phyloP scores from a whole-genome alignment of 2,888 invertebrate species.

The Heliconius aoede region DNA sequence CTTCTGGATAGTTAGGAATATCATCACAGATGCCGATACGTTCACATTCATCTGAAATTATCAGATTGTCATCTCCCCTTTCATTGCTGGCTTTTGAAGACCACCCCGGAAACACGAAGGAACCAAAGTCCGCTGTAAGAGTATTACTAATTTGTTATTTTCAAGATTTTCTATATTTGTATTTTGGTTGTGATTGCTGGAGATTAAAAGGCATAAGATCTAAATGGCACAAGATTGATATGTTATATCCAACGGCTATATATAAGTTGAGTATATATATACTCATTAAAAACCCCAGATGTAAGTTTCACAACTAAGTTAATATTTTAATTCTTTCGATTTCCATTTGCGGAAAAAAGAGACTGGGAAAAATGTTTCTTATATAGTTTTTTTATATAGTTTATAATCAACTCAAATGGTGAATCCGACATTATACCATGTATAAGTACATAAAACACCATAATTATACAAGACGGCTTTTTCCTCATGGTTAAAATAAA shows the following conservation, averaged over 20 bases:
- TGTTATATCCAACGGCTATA: no score
- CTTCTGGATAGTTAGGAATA: constrained; percentile 63
- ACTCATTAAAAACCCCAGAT: no score
- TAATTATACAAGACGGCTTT: not conserved
- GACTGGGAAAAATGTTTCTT: not conserved
- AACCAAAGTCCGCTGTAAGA: constrained; percentile 49
- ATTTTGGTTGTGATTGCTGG: no score
- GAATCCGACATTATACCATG: not conserved
- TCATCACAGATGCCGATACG: constrained; percentile 61
- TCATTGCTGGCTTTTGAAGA: constrained; percentile 47
- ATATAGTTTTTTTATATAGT: not conserved
- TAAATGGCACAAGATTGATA: no score
- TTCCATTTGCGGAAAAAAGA: not conserved
- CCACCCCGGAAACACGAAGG: constrained; percentile 65
- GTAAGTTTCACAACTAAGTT: no score
- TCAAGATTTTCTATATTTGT: not conserved
- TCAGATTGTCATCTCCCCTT: constrained; percentile 45
- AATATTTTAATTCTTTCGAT: no score
- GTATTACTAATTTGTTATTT: constrained; percentile 44
- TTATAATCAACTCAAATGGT: not conserved
- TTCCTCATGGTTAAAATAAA: not conserved
- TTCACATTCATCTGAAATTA: constrained; percentile 58
- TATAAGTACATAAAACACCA: not conserved
- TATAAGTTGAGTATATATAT: no score
- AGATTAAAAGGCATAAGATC: no score